These are phyloP conservation scores for Echiichthys vipera DNA, from an alignment of 2,797 vertebrate species.

Conservation along the genomic window DNA sequence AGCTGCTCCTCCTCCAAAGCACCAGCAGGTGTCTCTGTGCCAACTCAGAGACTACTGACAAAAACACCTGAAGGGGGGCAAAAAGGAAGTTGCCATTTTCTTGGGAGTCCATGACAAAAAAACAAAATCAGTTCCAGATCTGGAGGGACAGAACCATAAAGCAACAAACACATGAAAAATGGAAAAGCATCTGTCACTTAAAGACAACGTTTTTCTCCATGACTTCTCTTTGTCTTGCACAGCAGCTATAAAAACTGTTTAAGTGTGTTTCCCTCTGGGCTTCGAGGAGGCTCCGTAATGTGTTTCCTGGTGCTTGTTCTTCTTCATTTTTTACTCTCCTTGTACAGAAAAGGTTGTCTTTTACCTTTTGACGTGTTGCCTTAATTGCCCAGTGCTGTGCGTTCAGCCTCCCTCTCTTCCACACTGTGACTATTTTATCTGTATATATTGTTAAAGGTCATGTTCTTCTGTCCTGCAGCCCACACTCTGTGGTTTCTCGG, in stretches of 20 bases:
- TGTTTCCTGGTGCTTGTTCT: slow-evolving; percentile 50
- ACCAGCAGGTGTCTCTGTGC: slow-evolving; percentile 60
- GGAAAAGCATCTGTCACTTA: slow-evolving; percentile 19
- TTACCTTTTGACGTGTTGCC: slow-evolving; percentile 75
- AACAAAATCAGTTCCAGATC: background rate
- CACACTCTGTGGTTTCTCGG: slow-evolving; percentile 19
- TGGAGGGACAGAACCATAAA: slow-evolving; percentile 24
- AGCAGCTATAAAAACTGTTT: slow-evolving; percentile 15
- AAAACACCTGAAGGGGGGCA: slow-evolving; percentile 11
- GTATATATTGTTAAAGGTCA: slow-evolving; percentile 46
- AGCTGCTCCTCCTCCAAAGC: slow-evolving; percentile 48
- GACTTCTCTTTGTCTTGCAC: slow-evolving; percentile 24
- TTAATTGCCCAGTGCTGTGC: slow-evolving; percentile 78
- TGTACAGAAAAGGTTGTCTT: slow-evolving; percentile 64
- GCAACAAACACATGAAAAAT: slow-evolving; percentile 11
- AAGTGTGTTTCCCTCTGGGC: slow-evolving; percentile 23
- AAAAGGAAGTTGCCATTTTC: slow-evolving; percentile 13
- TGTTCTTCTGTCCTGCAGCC: slow-evolving; percentile 39
- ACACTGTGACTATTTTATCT: slow-evolving; percentile 69
- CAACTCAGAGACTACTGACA: slow-evolving; percentile 13
- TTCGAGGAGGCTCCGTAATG: slow-evolving; percentile 12
- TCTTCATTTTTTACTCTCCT: slow-evolving; percentile 36
- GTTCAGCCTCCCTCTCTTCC: slow-evolving; percentile 48
- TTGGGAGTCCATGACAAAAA: slow-evolving; percentile 19
- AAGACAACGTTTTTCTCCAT: background rate